Conservation (phyloP, 2,888 invertebrate genomes). For the Gryllus longicercus region DNA sequence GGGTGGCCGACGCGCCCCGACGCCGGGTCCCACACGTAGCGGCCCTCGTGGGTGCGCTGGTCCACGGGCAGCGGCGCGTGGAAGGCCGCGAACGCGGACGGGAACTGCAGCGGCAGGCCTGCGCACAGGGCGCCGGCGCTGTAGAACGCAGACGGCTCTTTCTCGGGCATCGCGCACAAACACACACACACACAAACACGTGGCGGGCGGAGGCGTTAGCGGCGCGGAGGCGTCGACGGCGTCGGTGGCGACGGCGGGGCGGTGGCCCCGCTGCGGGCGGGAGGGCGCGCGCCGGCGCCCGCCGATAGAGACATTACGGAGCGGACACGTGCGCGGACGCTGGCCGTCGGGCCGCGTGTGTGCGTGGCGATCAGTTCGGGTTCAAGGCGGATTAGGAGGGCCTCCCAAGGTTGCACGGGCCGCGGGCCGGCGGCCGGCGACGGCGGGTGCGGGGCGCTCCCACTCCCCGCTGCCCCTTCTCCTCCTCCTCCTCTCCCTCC, state of each 20-base stretch:
- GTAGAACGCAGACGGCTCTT: conserved; percentile 30
- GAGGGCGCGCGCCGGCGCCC: conserved; percentile 57
- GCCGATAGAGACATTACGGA: conserved; percentile 53
- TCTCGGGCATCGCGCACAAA: conserved; percentile 31
- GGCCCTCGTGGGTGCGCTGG: conserved; percentile 54
- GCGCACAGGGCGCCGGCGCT: conserved; percentile 28
- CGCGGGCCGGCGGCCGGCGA: too few relatives aligned
- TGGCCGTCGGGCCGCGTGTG: neutral
- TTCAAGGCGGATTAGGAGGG: neutral
- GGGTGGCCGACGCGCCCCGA: conserved; percentile 40
- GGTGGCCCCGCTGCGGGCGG: conserved; percentile 51
- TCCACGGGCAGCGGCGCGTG: conserved; percentile 61
- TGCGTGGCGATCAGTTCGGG: neutral
- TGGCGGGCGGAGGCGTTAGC: too few relatives aligned
- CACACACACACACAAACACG: neutral
- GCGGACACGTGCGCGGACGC: neutral
- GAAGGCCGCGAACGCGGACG: conserved; percentile 51
- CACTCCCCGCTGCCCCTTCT: neutral
- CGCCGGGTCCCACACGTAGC: conserved; percentile 49
- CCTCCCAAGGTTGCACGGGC: neutral
- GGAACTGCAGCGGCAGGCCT: conserved; percentile 49
- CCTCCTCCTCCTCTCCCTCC: neutral
- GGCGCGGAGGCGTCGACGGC: conserved; percentile 46
- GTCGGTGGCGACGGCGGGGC: conserved; percentile 51
- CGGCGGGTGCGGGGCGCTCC: too few relatives aligned